Percentiles rank a stretch among this genome's conserved stretches.
These are phyloP conservation scores for Nesidiocoris tenuis DNA, from an alignment of 2,888 invertebrate species.

Conservation along the genomic window DNA sequence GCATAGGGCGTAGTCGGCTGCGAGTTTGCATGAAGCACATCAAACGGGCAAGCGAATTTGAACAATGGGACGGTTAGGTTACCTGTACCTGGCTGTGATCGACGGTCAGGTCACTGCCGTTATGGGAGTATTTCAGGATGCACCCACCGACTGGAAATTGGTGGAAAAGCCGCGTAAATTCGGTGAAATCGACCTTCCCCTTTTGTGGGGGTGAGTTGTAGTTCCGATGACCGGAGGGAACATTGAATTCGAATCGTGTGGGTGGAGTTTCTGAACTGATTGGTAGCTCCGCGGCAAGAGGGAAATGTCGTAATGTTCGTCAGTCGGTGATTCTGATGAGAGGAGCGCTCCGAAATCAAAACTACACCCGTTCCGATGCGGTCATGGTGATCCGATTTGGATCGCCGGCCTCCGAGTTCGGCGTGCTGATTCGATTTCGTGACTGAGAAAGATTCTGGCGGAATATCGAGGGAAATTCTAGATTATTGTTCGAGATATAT, in stretches of 20 bases:
- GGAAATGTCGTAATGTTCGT: background rate
- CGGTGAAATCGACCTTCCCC: background rate
- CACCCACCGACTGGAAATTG: background rate
- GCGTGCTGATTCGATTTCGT: too few species aligned
- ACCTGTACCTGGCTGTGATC: background rate
- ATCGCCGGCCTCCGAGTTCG: too few species aligned
- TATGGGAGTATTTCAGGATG: background rate
- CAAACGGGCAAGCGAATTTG: background rate
- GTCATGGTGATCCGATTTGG: too few species aligned
- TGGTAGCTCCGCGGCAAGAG: background rate
- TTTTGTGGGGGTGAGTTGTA: background rate
- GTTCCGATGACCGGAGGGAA: background rate
- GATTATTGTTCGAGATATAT: too few species aligned
- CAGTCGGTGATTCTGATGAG: background rate
- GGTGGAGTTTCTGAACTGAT: background rate
- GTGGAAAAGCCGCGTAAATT: background rate
- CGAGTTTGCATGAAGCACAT: background rate
- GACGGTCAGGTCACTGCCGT: background rate
- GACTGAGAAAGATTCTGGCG: too few species aligned
- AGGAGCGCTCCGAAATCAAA: background rate
- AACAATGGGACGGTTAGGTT: background rate
- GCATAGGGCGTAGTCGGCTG: background rate
- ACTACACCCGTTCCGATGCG: too few species aligned
- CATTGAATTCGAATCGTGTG: background rate
- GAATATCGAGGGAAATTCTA: too few species aligned